Base-by-base conservation (phyloP, 2,797 vertebrate species). In the Sebastes elongatus region DNA sequence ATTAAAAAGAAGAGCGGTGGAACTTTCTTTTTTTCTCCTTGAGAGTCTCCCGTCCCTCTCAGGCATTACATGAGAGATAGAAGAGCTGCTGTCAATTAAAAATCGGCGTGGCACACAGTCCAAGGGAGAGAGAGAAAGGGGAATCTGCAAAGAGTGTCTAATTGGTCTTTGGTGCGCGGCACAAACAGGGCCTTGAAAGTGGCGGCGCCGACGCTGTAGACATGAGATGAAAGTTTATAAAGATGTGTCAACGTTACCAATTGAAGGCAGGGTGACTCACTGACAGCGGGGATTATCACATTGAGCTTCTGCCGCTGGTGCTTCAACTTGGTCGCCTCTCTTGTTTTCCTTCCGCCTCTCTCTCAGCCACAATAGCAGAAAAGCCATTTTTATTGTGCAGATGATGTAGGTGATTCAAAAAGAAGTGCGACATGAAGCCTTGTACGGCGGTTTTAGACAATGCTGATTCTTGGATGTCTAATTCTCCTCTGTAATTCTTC, bases 121-220 rank as follows among this genome's bases (percentile, higher is more conserved):
- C 61, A 35, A 52, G 27, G 65, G 56, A 67, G 70, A 83, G 46
- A 60, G 35, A 72, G 63, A 10, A 4, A 14, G 62, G 55, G 73
- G 67, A 68, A 64, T 83, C 78, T 78, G 69, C 57, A 81, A 71
- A 80, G 81, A 87, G 63, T 2, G 49, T 79, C 77, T 93, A 92
- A 94, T 94, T 95, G 91, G 91, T 90, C 78, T 88, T 87, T 83
- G 81, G 81, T 89, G 80, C 53, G 0, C 52, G 10, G 75, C 38
- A 35, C 71, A 86, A 83, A 87, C 52, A 38, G 49, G 78, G 68
- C 65, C 71, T 89, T 87, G 32, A 86, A 84, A 79, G 83, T 55
- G 64, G 74, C 30, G 18, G 23, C 10, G 46, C 65, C 9, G 16
- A 62, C 65, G 78, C 76, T 59, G 67, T 16, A 74, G 83, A 62